These are phyloP conservation scores for Cremastinae sp. DNA, from an alignment of 2,888 invertebrate species.

Conservation along the genomic window DNA sequence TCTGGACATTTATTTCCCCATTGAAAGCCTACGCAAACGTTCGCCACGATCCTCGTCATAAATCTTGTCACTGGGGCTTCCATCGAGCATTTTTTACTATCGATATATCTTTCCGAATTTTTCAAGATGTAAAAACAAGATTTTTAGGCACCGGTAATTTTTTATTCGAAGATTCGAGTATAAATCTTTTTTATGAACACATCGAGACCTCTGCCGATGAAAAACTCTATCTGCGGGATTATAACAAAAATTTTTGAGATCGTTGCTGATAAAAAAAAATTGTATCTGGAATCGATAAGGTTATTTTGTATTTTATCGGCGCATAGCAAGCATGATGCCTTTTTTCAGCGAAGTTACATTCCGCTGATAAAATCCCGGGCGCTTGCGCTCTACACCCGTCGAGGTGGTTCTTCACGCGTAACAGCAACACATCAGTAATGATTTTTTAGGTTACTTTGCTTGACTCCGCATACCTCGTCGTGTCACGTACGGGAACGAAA, in stretches of 20 bases:
- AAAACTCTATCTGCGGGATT: no score
- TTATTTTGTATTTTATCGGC: no score
- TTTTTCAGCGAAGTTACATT: not conserved
- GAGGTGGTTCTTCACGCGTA: conserved; percentile 25
- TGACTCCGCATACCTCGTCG: conserved; percentile 59
- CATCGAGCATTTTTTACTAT: conserved; percentile 4
- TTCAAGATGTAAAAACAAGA: no score
- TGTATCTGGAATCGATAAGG: no score
- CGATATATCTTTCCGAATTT: no score
- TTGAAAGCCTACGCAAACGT: conserved; percentile 47
- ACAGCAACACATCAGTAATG: conserved; percentile 58
- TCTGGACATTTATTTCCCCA: conserved; percentile 51
- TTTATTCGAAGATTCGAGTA: no score
- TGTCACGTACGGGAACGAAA: conserved; percentile 40
- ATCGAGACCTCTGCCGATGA: no score
- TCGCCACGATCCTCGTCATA: conserved; percentile 38
- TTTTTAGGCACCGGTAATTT: no score
- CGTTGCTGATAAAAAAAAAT: no score
- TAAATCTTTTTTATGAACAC: no score
- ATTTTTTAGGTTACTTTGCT: conserved; percentile 67
- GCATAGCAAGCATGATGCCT: no score
- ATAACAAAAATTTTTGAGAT: no score
- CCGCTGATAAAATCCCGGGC: conserved; percentile 11
- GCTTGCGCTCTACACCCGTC: conserved; percentile 26
- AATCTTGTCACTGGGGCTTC: conserved; percentile 26